Conservation (phyloP, 2,797 vertebrate genomes). For the Falco novaeseelandiae region DNA sequence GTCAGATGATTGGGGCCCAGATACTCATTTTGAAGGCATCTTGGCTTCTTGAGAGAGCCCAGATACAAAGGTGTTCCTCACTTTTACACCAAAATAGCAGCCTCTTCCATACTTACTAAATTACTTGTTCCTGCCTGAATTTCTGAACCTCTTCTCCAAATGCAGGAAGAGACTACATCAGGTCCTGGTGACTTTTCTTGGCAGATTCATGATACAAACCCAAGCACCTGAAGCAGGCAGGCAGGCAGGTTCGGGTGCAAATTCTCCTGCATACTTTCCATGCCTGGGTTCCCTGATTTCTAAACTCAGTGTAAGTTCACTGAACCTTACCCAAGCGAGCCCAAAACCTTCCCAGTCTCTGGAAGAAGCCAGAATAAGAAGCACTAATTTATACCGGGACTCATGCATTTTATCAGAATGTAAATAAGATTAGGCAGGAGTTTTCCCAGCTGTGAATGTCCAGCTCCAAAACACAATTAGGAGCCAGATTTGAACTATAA, state of each 20-base stretch:
- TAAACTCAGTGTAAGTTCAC: neutral
- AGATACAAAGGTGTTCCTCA: neutral
- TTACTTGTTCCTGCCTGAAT: neutral
- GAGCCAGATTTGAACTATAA: neutral
- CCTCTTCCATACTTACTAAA: neutral
- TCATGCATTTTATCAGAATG: neutral
- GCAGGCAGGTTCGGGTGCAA: neutral
- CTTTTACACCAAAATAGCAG: neutral
- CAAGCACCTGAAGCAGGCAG: neutral
- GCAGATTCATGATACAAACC: neutral
- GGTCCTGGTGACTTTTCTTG: neutral
- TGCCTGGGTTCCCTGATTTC: neutral
- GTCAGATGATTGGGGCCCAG: neutral
- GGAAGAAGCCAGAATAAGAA: neutral
- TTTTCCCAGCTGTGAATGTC: neutral
- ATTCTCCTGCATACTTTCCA: neutral
- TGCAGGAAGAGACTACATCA: neutral
- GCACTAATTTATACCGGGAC: neutral
- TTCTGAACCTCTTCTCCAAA: neutral
- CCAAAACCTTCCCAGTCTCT: neutral
- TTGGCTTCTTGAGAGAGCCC: neutral
- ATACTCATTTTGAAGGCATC: neutral
- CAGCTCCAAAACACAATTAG: neutral
- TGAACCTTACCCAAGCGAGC: neutral
- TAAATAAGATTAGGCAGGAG: neutral